Base-by-base conservation (phyloP, 2,888 invertebrate species). In the Pogonocherus hispidulus region DNA sequence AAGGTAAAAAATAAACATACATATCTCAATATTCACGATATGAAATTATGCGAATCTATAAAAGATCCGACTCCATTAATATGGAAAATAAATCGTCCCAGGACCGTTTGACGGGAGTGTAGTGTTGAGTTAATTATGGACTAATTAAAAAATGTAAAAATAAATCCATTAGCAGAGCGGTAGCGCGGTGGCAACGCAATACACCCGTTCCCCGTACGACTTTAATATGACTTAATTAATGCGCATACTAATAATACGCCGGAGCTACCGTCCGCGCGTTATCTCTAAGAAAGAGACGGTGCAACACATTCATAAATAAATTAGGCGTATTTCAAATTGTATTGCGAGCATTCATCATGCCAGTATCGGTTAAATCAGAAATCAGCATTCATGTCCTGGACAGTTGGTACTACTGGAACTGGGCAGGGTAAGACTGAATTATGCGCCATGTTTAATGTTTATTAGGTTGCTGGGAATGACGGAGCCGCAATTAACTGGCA, bases 401-500 rank as follows among this genome's bases (percentile, higher is more conserved):
- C 78, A 75, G 78, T 77, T 77, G 75, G 78, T 76, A 77, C 74
- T 70, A 69, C 73, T 70, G 75, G 68, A 69, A 78, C 78, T 79
- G 81, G 79, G 79, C 81, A 81, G 81, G 79, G 81, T 84, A 84
- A 84, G 84, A 84, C 83, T 84, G 82, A 84, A 84, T 84, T 83
- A 84, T 84, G 82, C 83, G 81, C 81, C 80, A 82, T 84, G 84
- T 84, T 84, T 83, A 84, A 84, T 84, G 84, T 84, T 84, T 84
- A 84, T 84, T 84, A 84, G 84, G 81, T 81, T 80, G 81, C 82
- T 83, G 84, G 82, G 79, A 82, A 83, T 84, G 83, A 84, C 83
- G 82, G 82, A 81, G 82, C 78, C 80, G 83, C 82, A 84, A 84
- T 84, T 84, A 84, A 83, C 83, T 63, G 78, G 81, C 82, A 80